phyloP scores from a whole-genome alignment of 2,888 invertebrate genomes.

The Scaptomyza parva region DNA sequence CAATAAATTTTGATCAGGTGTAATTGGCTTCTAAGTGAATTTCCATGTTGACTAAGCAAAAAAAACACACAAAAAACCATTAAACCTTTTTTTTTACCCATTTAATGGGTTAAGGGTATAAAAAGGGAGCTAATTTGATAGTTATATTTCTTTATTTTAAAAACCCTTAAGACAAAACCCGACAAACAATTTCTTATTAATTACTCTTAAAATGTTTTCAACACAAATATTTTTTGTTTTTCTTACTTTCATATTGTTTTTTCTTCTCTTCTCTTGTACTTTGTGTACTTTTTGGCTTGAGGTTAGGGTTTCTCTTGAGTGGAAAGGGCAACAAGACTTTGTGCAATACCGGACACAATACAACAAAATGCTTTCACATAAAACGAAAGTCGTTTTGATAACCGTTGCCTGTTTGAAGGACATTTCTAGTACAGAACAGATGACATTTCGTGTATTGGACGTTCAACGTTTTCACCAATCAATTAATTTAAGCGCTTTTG shows the following conservation, averaged over 20 bases:
- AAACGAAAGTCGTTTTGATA: constrained; percentile 39
- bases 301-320: constrained; percentile 38
- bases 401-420: constrained; percentile 23
- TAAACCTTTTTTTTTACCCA: too few species aligned
- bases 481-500: constrained; percentile 69
- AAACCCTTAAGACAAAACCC: too few species aligned
- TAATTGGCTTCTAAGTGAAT: constrained; percentile 62
- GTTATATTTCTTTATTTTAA: neutral
- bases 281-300: neutral
- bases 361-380: constrained; percentile 3
- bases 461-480: constrained; percentile 43
- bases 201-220: neutral
- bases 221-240: constrained; percentile 4
- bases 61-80: neutral
- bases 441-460: constrained; percentile 60
- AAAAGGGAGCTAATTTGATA: constrained; percentile 4
- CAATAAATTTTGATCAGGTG: constrained; percentile 59
- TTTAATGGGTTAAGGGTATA: too few species aligned
- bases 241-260: too few species aligned
- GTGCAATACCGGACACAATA: constrained; percentile 23
- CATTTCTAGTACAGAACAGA: constrained; percentile 13
- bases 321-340: constrained; percentile 30
- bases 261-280: constrained; percentile 4
- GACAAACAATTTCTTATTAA: too few species aligned
- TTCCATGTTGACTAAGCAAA: constrained; percentile 45